phyloP scores from a whole-genome alignment of 2,888 invertebrate genomes.

The Drosophila niveifrons region DNA sequence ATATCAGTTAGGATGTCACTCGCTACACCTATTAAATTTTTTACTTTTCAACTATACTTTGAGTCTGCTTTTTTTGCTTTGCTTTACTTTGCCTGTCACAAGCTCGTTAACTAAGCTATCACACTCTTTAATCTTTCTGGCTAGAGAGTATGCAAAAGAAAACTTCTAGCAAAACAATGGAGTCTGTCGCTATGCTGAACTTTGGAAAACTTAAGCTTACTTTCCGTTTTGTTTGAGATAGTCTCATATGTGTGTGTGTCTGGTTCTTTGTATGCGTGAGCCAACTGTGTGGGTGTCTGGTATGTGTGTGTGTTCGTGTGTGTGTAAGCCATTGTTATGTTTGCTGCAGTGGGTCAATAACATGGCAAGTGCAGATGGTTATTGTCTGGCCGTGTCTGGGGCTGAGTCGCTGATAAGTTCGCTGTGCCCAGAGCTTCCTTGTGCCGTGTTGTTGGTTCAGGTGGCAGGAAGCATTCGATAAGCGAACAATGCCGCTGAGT shows the following conservation, averaged over 20 bases:
- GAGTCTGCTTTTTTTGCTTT: no score
- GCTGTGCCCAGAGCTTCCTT: neutral
- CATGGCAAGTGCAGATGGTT: slow-evolving; percentile 67
- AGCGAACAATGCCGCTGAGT: slow-evolving; percentile 42
- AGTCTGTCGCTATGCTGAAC: slow-evolving; percentile 2
- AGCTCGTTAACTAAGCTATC: neutral
- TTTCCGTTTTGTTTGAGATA: slow-evolving; percentile 53
- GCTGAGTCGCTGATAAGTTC: slow-evolving; percentile 16
- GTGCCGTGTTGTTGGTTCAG: neutral
- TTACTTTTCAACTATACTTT: no score
- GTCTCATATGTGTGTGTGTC: neutral
- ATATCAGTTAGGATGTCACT: no score
- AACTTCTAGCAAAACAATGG: slow-evolving; percentile 7
- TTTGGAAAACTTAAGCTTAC: slow-evolving; percentile 38
- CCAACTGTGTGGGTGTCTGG: neutral
- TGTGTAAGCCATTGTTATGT: slow-evolving; percentile 28
- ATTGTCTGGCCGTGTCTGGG: slow-evolving; percentile 38
- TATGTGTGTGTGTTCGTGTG: slow-evolving; percentile 1
- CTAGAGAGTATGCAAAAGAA: neutral
- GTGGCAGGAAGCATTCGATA: slow-evolving; percentile 55
- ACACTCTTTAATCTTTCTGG: neutral
- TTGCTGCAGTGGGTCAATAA: slow-evolving; percentile 73
- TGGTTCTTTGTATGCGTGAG: neutral
- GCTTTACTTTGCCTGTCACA: neutral
- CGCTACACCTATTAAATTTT: no score